Evolutionary conservation across 2,797 vertebrate genomes (phyloP), one percentile per base, ranked within the genome.

Genomic region (Kryptolebias ocellatus): DNA sequence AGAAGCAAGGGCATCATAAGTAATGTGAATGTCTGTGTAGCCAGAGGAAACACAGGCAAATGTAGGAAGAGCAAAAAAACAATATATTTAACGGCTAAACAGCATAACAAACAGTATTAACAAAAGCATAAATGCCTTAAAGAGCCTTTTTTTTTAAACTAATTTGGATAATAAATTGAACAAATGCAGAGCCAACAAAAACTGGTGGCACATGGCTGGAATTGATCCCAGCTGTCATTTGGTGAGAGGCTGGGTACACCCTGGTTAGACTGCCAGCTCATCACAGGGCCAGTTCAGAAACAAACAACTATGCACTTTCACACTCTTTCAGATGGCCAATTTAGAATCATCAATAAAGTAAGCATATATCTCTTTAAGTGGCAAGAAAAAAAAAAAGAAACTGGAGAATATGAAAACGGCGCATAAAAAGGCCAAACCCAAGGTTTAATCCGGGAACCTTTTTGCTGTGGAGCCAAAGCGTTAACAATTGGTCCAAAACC

Each of bases 21-120:
- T 62, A 65, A 60, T 65, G 63, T 53, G 53, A 31, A 44, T 51
- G 60, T 55, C 62, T 67, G n/a, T 44, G 29, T 56, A 64, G 59
- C 31, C 29, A 55, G n/a, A 47, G 28, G 28, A 73, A 57, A 63
- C 5, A 5, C 11, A 64, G 51, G 17, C 18, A 47, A 51, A 68
- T 9, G 50, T 12, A 29, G 11, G 6, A 10, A 27, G 14, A 54
- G 44, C 37, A 55, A 52, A 31, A 54, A 69, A 17, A 1, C 9
- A 50, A 39, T 42, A 27, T 2, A 28, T 50, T 47, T 39, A 1
- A 14, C 9, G n/a, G 28, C 12, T 49, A 61, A 50, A 51, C 15
- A 62, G 47, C 47, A 10, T 24, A 5, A 34, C 14, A 28, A 12
- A 39, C 61, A 54, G 37, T 56, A 49, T 47, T 17, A 14, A 5